These are phyloP conservation scores for Drosophila leontia DNA, from an alignment of 1,140 invertebrate species.

Conservation along the genomic window DNA sequence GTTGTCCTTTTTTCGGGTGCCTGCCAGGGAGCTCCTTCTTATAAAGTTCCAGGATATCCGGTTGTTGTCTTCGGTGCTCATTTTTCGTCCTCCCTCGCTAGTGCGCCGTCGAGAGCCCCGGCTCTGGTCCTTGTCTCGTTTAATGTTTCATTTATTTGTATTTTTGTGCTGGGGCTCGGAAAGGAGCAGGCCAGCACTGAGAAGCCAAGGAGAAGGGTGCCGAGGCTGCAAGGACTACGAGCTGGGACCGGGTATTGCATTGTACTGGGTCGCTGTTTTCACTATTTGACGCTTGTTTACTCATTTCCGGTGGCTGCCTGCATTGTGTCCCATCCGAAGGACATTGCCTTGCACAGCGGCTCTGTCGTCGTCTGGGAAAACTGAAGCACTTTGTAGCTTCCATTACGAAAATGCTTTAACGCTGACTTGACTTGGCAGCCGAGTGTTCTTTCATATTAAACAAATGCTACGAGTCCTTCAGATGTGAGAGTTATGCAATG, in stretches of 20 bases:
- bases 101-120: neutral
- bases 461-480: neutral
- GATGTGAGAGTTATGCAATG: constrained; percentile 1
- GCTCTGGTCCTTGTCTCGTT: constrained; percentile 60
- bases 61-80: constrained; percentile 81
- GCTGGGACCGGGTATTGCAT: constrained; percentile 41
- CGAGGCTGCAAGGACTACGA: constrained; percentile 18
- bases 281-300: constrained; percentile 84
- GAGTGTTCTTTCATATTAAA: constrained; percentile 29
- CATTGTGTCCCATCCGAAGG: constrained; percentile 50
- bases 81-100: constrained; percentile 64
- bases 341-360: constrained; percentile 39
- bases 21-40: constrained; percentile 57
- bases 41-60: constrained; percentile 83
- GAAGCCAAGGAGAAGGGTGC: constrained; percentile 7
- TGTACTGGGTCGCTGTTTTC: constrained; percentile 65
- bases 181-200: constrained; percentile 16
- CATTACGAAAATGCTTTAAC: constrained; percentile 45
- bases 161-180: constrained; percentile 43
- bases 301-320: constrained; percentile 75
- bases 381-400: constrained; percentile 42
- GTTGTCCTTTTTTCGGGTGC: constrained; percentile 64
- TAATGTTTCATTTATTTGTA: constrained; percentile 79
- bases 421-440: constrained; percentile 14
- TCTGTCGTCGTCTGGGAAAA: constrained; percentile 8